A percentile compares a stretch with the other conserved stretches of the same genome.
Conservation (phyloP, 2,888 invertebrate species). For the Caenorhabditis sp. region DNA sequence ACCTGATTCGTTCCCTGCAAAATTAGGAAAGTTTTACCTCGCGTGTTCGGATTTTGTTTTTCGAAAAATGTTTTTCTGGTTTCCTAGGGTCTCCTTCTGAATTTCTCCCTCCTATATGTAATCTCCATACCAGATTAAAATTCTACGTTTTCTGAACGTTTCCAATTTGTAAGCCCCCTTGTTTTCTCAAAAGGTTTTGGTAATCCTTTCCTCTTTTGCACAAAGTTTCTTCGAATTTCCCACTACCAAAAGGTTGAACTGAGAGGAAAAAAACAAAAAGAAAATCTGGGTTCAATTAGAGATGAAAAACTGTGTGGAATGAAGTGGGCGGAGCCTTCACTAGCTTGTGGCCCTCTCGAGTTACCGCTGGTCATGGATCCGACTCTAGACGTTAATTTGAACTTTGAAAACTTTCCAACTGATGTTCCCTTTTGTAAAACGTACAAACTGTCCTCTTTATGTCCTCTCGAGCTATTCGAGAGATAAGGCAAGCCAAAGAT, state of each 20-base stretch:
- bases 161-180: neutral
- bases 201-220: neutral
- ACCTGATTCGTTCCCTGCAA: neutral
- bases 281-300: conserved; percentile 58
- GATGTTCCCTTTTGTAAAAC: conserved; percentile 15
- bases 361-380: conserved; percentile 27
- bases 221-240: conserved; percentile 16
- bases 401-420: neutral
- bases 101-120: neutral
- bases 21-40: neutral
- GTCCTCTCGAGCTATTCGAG: neutral
- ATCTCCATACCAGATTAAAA: neutral
- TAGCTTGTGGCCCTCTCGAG: conserved; percentile 4
- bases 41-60: conserved; percentile 4
- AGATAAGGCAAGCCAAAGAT: conserved; percentile 60
- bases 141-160: conserved; percentile 2
- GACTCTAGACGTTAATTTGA: neutral
- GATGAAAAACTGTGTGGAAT: conserved; percentile 6
- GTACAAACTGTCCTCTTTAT: conserved; percentile 24
- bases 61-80: neutral
- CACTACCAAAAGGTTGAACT: neutral
- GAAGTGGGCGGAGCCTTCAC: conserved; percentile 30
- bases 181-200: neutral
- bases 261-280: neutral
- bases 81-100: neutral